phyloP scores from a whole-genome alignment of 35 echinoderm and acorn worm species.

The Anneissia japonica region DNA sequence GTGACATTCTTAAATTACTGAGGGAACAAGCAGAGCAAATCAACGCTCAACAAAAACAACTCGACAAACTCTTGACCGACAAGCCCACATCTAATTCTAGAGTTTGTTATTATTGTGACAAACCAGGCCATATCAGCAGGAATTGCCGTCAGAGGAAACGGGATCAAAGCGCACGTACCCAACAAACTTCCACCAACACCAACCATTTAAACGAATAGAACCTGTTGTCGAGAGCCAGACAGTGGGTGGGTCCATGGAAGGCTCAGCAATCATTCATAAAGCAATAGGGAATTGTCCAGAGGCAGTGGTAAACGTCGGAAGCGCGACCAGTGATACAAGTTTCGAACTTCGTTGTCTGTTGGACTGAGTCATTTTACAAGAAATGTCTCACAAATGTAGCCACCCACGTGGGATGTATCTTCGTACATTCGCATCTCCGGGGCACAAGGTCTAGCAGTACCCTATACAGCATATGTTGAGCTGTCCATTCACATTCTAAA shows the following conservation, averaged over 20 bases:
- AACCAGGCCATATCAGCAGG: constrained; percentile 14
- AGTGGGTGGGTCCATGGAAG: neutral
- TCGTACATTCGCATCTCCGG: neutral
- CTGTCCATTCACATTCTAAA: neutral
- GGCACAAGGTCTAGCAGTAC: neutral
- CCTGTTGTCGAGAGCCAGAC: constrained; percentile 51
- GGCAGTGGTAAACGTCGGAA: neutral
- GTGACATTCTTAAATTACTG: neutral
- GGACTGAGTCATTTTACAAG: neutral
- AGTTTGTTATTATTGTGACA: constrained; percentile 14
- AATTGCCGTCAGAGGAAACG: constrained; percentile 14
- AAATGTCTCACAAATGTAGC: neutral
- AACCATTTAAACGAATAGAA: constrained; percentile 36
- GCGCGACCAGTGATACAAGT: too few species aligned
- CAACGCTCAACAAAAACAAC: constrained; percentile 41
- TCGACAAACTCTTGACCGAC: constrained; percentile 8
- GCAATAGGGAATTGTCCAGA: neutral
- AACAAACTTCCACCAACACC: neutral
- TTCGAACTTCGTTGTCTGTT: neutral
- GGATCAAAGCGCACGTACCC: neutral
- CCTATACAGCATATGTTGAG: neutral
- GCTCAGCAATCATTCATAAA: neutral
- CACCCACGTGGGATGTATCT: neutral
- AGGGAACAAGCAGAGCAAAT: constrained; percentile 35
- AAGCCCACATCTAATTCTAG: neutral